Percentiles rank a stretch among this genome's conserved stretches.
Evolutionary conservation across 2,888 invertebrate species (phyloP).

Genomic region (Tetranychus piercei): DNA sequence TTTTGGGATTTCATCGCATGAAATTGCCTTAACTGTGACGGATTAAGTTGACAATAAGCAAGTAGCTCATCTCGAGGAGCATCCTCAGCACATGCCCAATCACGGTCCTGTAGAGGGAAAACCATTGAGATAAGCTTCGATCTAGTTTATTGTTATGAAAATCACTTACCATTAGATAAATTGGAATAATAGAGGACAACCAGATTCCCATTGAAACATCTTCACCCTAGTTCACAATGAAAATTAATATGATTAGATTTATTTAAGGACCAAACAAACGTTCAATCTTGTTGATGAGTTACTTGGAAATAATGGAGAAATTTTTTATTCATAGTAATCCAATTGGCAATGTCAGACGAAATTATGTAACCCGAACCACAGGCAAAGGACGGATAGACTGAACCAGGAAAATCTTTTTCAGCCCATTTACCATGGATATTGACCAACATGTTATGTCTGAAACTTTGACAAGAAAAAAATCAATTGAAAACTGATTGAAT

Average conservation of each 20-base stretch:
- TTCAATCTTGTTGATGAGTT: background rate
- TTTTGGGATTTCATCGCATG: background rate
- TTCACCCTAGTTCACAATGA: slow-evolving; percentile 28
- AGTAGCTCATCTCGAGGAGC: background rate
- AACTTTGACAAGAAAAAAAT: slow-evolving; percentile 26
- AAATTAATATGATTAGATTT: slow-evolving; percentile 22
- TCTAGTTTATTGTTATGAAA: too few relatives aligned
- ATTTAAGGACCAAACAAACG: background rate
- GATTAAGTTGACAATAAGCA: background rate
- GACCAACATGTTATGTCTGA: slow-evolving; percentile 32
- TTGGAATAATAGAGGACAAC: slow-evolving; percentile 30
- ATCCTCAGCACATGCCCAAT: slow-evolving; percentile 1
- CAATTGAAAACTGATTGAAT: background rate
- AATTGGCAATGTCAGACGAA: slow-evolving; percentile 29
- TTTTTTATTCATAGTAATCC: slow-evolving; percentile 30
- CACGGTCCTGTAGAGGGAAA: background rate
- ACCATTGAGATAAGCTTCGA: background rate
- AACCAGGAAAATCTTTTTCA: slow-evolving; percentile 29
- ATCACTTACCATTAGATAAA: background rate
- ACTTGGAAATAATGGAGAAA: slow-evolving; percentile 28
- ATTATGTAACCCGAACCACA: slow-evolving; percentile 33
- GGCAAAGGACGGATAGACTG: slow-evolving; percentile 32
- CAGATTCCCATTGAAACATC: slow-evolving; percentile 34
- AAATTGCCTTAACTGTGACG: background rate
- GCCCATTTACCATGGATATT: slow-evolving; percentile 33